Conservation (phyloP, 2,797 vertebrate genomes). For the Odontamblyopus rebecca region DNA sequence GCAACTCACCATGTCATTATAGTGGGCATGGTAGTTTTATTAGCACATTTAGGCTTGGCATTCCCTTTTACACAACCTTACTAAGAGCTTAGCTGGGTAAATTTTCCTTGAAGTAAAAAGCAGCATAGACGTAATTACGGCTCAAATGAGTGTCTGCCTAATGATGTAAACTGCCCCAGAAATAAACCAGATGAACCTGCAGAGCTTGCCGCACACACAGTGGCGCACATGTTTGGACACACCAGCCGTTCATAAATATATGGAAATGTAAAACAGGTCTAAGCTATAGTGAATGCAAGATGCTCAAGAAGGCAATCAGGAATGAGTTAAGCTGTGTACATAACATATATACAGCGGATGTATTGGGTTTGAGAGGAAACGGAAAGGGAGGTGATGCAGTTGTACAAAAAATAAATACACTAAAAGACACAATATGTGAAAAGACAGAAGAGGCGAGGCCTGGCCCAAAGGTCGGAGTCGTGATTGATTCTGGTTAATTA, state of each 20-base stretch:
- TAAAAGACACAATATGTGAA: constrained; percentile 4
- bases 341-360: not conserved
- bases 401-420: not conserved
- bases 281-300: constrained; percentile 22
- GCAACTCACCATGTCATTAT: not conserved
- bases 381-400: not conserved
- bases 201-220: constrained; percentile 32
- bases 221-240: not conserved
- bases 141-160: constrained; percentile 26
- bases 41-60: constrained; percentile 7
- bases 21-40: not conserved
- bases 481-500: constrained; percentile 7
- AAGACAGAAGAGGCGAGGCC: not conserved
- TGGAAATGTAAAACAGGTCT: constrained; percentile 39
- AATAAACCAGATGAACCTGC: constrained; percentile 67
- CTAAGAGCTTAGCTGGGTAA: not conserved
- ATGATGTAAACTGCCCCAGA: constrained; percentile 47
- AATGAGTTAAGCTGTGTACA: constrained; percentile 1
- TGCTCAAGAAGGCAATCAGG: constrained; percentile 16
- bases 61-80: not conserved
- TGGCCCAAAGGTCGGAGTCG: constrained; percentile 12
- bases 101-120: constrained; percentile 17
- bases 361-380: constrained; percentile 1
- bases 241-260: constrained; percentile 21
- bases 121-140: constrained; percentile 41